Evolutionary conservation across 2,797 vertebrate species (phyloP).

Genomic region (Hoplostethus atlanticus): DNA sequence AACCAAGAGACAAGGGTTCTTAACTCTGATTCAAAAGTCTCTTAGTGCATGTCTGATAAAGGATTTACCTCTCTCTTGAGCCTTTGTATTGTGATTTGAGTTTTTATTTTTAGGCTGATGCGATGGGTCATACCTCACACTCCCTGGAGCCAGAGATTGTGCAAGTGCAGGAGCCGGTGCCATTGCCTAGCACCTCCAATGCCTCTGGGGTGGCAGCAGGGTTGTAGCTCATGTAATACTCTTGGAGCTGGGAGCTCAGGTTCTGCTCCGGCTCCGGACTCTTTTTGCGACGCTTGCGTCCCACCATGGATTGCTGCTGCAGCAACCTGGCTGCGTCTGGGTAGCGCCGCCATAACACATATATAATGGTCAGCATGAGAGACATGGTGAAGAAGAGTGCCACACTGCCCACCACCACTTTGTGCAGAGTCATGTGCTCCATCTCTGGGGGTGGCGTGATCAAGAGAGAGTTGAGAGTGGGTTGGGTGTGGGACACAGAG

Average conservation of each 20-base stretch:
- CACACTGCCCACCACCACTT: conserved; percentile 98
- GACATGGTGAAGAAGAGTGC: conserved; percentile 96
- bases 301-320: conserved; percentile 93
- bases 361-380: conserved; percentile 94
- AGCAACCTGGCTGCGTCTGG: conserved; percentile 93
- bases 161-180: conserved; percentile 98
- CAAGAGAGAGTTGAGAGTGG: conserved; percentile 76
- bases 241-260: conserved; percentile 98
- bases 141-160: conserved; percentile 99
- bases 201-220: conserved; percentile 94
- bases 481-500: conserved; percentile 75
- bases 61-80: conserved; percentile 84
- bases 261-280: conserved; percentile 96
- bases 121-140: conserved; percentile 98
- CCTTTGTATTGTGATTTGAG: conserved; percentile 81
- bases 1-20: conserved; percentile 67
- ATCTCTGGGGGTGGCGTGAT: conserved; percentile 88
- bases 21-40: conserved; percentile 63
- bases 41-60: conserved; percentile 71
- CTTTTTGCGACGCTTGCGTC: conserved; percentile 96
- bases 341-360: conserved; percentile 97
- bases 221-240: conserved; percentile 99
- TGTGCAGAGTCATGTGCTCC: conserved; percentile 96
- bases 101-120: conserved; percentile 77
- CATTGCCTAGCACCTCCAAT: conserved; percentile 98